Percentiles rank a stretch among this genome's conserved stretches.
Evolutionary conservation across 1,140 invertebrate species (phyloP).

Genomic region (Diorhabda sublineata): DNA sequence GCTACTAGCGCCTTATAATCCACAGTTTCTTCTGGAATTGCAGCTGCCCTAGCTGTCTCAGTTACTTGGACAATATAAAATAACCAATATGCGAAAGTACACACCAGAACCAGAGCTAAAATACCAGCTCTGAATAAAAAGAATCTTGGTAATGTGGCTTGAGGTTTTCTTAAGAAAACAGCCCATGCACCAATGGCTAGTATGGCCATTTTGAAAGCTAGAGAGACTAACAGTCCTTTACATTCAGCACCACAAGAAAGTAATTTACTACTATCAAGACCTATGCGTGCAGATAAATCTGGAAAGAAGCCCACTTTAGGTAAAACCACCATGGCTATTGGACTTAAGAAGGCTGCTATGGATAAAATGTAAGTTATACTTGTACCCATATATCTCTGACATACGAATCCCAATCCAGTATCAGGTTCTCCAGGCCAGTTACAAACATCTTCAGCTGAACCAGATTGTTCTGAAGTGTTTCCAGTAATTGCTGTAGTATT

Average conservation of each 20-base stretch:
- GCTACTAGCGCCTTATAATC: constrained; percentile 82
- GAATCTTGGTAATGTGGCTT: constrained; percentile 88
- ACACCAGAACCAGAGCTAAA: constrained; percentile 82
- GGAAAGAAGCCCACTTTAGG: constrained; percentile 83
- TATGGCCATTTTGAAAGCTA: constrained; percentile 88
- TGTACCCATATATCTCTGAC: constrained; percentile 74
- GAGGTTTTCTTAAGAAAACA: constrained; percentile 67
- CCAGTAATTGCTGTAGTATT: constrained; percentile 96
- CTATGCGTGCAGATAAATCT: constrained; percentile 50
- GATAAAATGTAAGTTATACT: constrained; percentile 73
- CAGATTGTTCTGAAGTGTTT: constrained; percentile 91
- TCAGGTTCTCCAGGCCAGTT: constrained; percentile 74
- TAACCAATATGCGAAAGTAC: constrained; percentile 94
- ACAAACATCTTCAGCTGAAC: constrained; percentile 86
- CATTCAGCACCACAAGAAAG: constrained; percentile 75
- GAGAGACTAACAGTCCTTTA: constrained; percentile 79
- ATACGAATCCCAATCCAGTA: constrained; percentile 66
- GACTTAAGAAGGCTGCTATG: constrained; percentile 82
- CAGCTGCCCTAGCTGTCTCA: constrained; percentile 71
- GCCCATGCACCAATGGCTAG: constrained; percentile 93
- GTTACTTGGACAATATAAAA: constrained; percentile 92
- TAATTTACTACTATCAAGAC: constrained; percentile 54
- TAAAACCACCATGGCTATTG: constrained; percentile 89
- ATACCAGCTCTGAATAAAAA: constrained; percentile 87
- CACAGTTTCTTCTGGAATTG: constrained; percentile 69